phyloP scores from a whole-genome alignment of 92 coral and sea anemone genomes.

The Blastomussa wellsi region DNA sequence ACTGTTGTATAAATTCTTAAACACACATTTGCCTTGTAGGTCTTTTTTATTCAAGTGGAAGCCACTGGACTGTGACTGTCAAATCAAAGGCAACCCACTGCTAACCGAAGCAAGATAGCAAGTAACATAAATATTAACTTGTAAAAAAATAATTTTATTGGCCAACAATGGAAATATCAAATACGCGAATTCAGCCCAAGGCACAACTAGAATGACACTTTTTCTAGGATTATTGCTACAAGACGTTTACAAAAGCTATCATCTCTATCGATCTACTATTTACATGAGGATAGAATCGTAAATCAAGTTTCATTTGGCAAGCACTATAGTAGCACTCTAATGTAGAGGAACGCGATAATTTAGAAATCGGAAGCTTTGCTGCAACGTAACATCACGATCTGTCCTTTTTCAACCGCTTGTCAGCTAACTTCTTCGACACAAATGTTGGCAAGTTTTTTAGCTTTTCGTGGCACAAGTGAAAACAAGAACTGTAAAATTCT shows the following conservation, averaged over 20 bases:
- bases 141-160: slow-evolving; percentile 21
- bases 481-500: background rate
- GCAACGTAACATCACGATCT: background rate
- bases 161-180: slow-evolving; percentile 17
- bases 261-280: slow-evolving; percentile 41
- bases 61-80: slow-evolving; percentile 29
- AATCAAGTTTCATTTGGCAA: slow-evolving; percentile 41
- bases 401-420: slow-evolving; percentile 1
- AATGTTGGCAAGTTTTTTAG: background rate
- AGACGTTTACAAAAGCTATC: slow-evolving; percentile 46
- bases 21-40: slow-evolving; percentile 55
- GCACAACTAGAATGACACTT: background rate
- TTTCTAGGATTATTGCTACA: slow-evolving; percentile 12
- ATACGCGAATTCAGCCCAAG: slow-evolving; percentile 5
- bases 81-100: slow-evolving; percentile 1
- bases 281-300: slow-evolving; percentile 38
- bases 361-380: background rate
- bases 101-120: background rate
- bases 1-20: slow-evolving; percentile 37
- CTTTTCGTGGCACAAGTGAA: background rate
- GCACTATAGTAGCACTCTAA: slow-evolving; percentile 27
- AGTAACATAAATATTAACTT: background rate
- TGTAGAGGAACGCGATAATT: slow-evolving; percentile 20
- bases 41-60: slow-evolving; percentile 14
- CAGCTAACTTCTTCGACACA: slow-evolving; percentile 8